Conservation (phyloP, 2,888 invertebrate genomes). For the Andrena praecox region DNA sequence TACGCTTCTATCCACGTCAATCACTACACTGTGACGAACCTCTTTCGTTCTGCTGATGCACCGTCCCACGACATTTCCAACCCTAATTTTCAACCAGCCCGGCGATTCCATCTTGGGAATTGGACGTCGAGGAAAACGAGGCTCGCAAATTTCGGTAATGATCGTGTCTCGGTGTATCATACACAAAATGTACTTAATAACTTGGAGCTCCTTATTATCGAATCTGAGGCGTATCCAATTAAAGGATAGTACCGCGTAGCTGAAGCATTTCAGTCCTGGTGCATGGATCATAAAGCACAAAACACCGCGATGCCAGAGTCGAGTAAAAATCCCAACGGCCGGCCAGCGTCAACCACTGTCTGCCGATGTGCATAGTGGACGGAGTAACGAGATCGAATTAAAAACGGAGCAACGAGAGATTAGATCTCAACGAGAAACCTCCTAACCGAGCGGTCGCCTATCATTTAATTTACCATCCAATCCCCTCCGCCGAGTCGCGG, state of each 20-base stretch:
- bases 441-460: constrained; percentile 70
- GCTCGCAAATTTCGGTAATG: neutral
- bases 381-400: constrained; percentile 68
- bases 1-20: constrained; percentile 31
- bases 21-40: constrained; percentile 7
- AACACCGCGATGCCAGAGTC: too few species aligned
- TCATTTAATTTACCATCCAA: constrained; percentile 72
- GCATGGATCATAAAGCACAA: too few species aligned
- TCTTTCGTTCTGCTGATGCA: neutral
- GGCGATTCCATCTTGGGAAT: neutral
- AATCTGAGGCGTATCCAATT: too few species aligned
- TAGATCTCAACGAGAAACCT: constrained; percentile 66
- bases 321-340: too few species aligned
- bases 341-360: neutral
- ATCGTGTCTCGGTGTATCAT: neutral
- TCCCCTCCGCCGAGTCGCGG: constrained; percentile 68
- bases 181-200: too few species aligned
- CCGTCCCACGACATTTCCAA: neutral
- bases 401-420: constrained; percentile 69
- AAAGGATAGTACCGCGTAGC: too few species aligned
- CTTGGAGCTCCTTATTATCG: too few species aligned
- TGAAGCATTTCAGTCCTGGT: too few species aligned
- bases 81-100: neutral
- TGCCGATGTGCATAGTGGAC: constrained; percentile 13
- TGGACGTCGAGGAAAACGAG: neutral